Percentiles rank a stretch among this genome's conserved stretches.
phyloP scores from a whole-genome alignment of 1,140 invertebrate genomes.

The Eumeta japonica region DNA sequence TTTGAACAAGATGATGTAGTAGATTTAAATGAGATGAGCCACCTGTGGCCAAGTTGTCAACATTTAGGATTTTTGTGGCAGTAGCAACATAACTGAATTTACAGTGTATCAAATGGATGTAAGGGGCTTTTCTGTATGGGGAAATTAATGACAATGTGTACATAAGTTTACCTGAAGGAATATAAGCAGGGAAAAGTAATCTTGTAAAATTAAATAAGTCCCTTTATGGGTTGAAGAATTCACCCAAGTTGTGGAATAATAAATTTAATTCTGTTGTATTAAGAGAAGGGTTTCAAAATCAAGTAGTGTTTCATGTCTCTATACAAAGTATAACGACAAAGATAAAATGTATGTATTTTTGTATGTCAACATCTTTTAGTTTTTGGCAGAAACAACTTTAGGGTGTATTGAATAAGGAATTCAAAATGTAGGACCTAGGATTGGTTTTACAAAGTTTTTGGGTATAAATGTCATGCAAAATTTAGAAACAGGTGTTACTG shows the following conservation, averaged over 20 bases:
- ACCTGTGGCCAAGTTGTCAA: constrained; percentile 17
- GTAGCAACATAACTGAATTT: constrained; percentile 19
- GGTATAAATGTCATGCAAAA: constrained; percentile 1
- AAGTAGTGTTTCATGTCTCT: background rate
- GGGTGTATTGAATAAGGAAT: background rate
- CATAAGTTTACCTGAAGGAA: constrained; percentile 18
- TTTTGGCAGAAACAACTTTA: background rate
- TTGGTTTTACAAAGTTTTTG: background rate
- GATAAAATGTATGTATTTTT: background rate
- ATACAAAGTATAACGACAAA: background rate
- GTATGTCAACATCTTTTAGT: constrained; percentile 1
- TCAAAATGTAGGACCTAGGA: background rate
- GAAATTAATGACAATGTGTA: constrained; percentile 20
- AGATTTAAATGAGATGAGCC: constrained; percentile 11
- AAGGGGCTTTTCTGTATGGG: constrained; percentile 21
- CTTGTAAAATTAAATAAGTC: constrained; percentile 18
- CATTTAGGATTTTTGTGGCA: constrained; percentile 17
- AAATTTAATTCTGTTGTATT: constrained; percentile 15
- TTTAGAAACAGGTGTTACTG: constrained; percentile 1
- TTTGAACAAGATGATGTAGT: constrained; percentile 20
- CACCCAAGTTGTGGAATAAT: constrained; percentile 16
- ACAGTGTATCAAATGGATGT: constrained; percentile 27
- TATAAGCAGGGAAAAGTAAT: constrained; percentile 6
- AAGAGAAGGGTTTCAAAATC: constrained; percentile 8
- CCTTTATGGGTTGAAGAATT: constrained; percentile 18